These are phyloP conservation scores for Microchirus variegatus DNA, from an alignment of 2,797 vertebrate genomes.

Conservation along the genomic window DNA sequence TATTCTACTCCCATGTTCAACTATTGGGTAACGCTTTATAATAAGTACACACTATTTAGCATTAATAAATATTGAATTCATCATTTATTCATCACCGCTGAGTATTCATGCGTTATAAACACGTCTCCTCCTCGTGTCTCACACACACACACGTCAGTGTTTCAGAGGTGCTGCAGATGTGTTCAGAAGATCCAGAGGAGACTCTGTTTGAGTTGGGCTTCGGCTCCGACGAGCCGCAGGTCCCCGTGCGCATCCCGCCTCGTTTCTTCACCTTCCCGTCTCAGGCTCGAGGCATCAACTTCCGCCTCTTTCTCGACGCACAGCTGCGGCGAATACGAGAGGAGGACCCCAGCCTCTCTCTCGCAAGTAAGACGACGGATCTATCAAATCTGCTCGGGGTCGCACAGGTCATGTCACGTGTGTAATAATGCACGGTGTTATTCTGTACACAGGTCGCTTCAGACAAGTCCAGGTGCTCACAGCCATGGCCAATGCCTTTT, in stretches of 20 bases:
- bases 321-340: slow-evolving; percentile 86
- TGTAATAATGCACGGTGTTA: background rate
- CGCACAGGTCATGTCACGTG: background rate
- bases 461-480: slow-evolving; percentile 90
- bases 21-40: too few relatives aligned
- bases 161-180: slow-evolving; percentile 87
- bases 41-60: too few relatives aligned
- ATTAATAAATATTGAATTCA: too few relatives aligned
- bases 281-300: slow-evolving; percentile 88
- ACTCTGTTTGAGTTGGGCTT: slow-evolving; percentile 90
- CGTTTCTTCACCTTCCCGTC: slow-evolving; percentile 91
- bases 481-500: slow-evolving; percentile 88
- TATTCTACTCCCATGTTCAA: too few relatives aligned
- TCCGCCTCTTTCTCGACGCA: slow-evolving; percentile 90
- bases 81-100: too few relatives aligned
- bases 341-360: slow-evolving; percentile 89
- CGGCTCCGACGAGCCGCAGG: slow-evolving; percentile 83
- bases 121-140: slow-evolving; percentile 5
- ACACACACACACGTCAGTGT: slow-evolving; percentile 78
- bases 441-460: slow-evolving; percentile 86
- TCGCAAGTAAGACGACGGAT: slow-evolving; percentile 84
- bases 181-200: slow-evolving; percentile 88
- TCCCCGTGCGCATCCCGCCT: slow-evolving; percentile 85
- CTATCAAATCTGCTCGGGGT: background rate
- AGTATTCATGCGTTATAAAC: too few relatives aligned